These are phyloP conservation scores for Rhyzopertha dominica DNA, from an alignment of 1,140 invertebrate genomes.

Conservation along the genomic window DNA sequence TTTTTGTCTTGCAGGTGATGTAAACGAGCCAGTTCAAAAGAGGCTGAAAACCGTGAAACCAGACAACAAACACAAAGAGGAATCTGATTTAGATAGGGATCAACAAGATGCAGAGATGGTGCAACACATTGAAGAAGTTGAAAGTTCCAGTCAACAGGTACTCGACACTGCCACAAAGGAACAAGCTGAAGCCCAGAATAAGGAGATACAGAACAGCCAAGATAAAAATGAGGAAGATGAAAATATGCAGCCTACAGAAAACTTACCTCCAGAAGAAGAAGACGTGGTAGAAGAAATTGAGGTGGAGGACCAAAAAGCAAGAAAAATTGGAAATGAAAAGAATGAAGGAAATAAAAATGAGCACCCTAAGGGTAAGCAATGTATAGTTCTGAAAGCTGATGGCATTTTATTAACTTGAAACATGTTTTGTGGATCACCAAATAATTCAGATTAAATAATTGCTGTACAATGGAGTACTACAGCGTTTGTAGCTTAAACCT, in stretches of 20 bases:
- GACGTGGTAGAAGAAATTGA: constrained; percentile 67
- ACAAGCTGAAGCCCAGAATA: constrained; percentile 66
- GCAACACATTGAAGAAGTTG: constrained; percentile 79
- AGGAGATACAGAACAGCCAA: constrained; percentile 56
- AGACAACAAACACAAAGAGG: constrained; percentile 44
- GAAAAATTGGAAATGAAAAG: constrained; percentile 44
- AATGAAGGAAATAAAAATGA: constrained; percentile 43
- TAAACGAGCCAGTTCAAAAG: constrained; percentile 47
- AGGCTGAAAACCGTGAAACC: constrained; percentile 52
- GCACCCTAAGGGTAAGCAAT: constrained; percentile 36
- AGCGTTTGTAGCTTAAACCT: too few species aligned
- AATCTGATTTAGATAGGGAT: constrained; percentile 48
- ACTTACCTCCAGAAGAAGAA: constrained; percentile 52
- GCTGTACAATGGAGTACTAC: too few species aligned
- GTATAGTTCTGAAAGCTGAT: too few species aligned
- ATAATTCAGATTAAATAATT: too few species aligned
- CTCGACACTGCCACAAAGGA: constrained; percentile 74
- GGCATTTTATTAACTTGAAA: too few species aligned
- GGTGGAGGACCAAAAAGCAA: constrained; percentile 47
- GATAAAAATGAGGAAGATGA: constrained; percentile 50
- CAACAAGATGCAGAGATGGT: constrained; percentile 62
- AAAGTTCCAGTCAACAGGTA: constrained; percentile 45
- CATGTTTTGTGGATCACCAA: too few species aligned
- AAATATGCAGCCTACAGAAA: constrained; percentile 48
- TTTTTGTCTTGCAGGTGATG: constrained; percentile 39